A percentile compares a stretch with the other conserved stretches of the same genome.
phyloP scores from a whole-genome alignment of 2,113 vertebrate genomes.

The Neolamprologus hecqui region DNA sequence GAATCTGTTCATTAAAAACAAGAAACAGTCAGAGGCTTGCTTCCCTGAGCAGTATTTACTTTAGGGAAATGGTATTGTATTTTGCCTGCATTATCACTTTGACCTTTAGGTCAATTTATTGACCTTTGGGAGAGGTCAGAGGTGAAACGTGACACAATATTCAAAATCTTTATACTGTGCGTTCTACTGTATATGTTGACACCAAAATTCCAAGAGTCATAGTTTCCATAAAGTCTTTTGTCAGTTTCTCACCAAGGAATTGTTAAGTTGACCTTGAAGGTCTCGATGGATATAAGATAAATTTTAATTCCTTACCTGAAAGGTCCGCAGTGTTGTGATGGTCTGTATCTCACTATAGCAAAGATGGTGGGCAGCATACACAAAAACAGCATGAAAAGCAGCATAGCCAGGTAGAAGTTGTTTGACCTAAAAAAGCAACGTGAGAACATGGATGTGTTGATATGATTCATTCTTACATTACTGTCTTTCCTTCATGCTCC shows the following conservation, averaged over 20 bases:
- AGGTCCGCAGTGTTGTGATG: conserved; percentile 87
- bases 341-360: conserved; percentile 88
- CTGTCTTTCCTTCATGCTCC: not conserved
- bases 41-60: not conserved
- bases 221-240: not conserved
- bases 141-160: not conserved
- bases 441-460: not conserved
- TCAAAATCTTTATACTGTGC: accelerated
- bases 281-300: accelerated
- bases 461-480: not conserved
- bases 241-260: not conserved
- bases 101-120: not conserved
- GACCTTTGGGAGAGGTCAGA: not conserved
- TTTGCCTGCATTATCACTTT: not conserved
- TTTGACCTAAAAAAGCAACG: conserved; percentile 79
- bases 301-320: conserved; percentile 79
- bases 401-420: conserved; percentile 96
- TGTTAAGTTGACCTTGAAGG: not conserved
- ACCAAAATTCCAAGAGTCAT: not conserved
- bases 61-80: not conserved
- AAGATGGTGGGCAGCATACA: conserved; percentile 97
- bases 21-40: not conserved
- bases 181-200: not conserved
- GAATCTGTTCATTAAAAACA: not conserved
- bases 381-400: conserved; percentile 95